Percentiles rank a stretch among this genome's conserved stretches.
These are phyloP conservation scores for Zygogramma bicolorata DNA, from an alignment of 2,888 invertebrate genomes.

Conservation along the genomic window DNA sequence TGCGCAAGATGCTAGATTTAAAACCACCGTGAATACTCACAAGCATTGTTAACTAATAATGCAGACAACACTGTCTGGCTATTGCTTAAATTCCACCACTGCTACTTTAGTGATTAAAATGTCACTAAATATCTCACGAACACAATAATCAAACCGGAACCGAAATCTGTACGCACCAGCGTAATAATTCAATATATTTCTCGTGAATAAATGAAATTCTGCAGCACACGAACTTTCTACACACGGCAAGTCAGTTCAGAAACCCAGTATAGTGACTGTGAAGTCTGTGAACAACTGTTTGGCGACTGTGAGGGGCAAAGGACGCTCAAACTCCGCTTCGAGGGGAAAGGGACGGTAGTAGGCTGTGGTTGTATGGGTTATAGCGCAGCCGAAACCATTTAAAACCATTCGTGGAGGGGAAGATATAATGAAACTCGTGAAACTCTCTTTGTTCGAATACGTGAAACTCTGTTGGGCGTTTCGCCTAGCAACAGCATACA, in stretches of 20 bases:
- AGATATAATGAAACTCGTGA: conserved; percentile 49
- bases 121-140: conserved; percentile 32
- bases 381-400: conserved; percentile 52
- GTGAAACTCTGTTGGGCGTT: conserved; percentile 45
- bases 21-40: conserved; percentile 52
- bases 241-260: conserved; percentile 38
- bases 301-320: conserved; percentile 28
- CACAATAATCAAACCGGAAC: conserved; percentile 31
- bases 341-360: conserved; percentile 32
- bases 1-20: conserved; percentile 41
- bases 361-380: conserved; percentile 50
- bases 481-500: conserved; percentile 50
- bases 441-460: conserved; percentile 49
- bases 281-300: conserved; percentile 39
- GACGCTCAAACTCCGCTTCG: conserved; percentile 17
- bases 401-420: conserved; percentile 50
- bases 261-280: conserved; percentile 39
- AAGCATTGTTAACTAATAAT: conserved; percentile 53
- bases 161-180: conserved; percentile 25
- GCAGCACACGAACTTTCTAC: conserved; percentile 32
- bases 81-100: conserved; percentile 37
- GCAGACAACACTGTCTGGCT: conserved; percentile 41
- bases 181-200: conserved; percentile 19
- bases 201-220: conserved; percentile 19
- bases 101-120: conserved; percentile 24